Evolutionary conservation across 2,797 vertebrate species (phyloP).

Genomic region (Enteromius afrohamiltoni): DNA sequence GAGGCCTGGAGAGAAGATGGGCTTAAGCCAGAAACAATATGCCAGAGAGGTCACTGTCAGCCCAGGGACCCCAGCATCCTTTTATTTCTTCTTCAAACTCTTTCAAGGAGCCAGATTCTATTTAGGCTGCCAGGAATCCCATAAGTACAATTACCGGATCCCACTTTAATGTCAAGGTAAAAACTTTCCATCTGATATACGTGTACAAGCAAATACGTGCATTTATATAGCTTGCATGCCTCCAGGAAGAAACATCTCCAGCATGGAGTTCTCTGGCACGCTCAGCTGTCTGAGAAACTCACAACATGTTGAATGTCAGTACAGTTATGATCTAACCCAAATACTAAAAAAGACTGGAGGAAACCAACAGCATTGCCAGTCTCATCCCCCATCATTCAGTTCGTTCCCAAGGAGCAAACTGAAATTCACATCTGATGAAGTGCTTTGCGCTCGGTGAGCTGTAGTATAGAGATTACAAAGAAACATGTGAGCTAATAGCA

Average conservation of each 20-base stretch:
- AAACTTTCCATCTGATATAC: neutral
- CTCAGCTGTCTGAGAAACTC: neutral
- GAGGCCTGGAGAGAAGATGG: slow-evolving; percentile 39
- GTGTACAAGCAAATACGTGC: slow-evolving; percentile 4
- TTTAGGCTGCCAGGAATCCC: slow-evolving; percentile 5
- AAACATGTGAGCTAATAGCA: slow-evolving; percentile 32
- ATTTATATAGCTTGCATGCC: slow-evolving; percentile 25
- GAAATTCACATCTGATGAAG: slow-evolving; percentile 13
- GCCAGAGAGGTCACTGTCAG: slow-evolving; percentile 28
- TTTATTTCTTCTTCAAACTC: slow-evolving; percentile 32
- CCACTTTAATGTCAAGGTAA: slow-evolving; percentile 1
- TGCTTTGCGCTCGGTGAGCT: slow-evolving; percentile 36
- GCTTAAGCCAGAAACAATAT: slow-evolving; percentile 20
- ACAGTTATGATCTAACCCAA: slow-evolving; percentile 29
- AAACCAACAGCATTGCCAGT: neutral
- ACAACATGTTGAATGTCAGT: slow-evolving; percentile 29
- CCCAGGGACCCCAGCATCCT: slow-evolving; percentile 28
- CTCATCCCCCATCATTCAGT: neutral
- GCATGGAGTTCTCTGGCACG: slow-evolving; percentile 38
- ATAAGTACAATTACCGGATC: neutral
- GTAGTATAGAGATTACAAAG: slow-evolving; percentile 38
- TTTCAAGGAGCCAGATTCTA: slow-evolving; percentile 19
- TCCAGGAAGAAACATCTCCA: slow-evolving; percentile 3
- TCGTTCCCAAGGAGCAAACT: neutral
- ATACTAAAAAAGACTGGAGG: slow-evolving; percentile 14